Evolutionary conservation across 2,113 vertebrate genomes (phyloP).

Genomic region (Oplegnathus fasciatus): DNA sequence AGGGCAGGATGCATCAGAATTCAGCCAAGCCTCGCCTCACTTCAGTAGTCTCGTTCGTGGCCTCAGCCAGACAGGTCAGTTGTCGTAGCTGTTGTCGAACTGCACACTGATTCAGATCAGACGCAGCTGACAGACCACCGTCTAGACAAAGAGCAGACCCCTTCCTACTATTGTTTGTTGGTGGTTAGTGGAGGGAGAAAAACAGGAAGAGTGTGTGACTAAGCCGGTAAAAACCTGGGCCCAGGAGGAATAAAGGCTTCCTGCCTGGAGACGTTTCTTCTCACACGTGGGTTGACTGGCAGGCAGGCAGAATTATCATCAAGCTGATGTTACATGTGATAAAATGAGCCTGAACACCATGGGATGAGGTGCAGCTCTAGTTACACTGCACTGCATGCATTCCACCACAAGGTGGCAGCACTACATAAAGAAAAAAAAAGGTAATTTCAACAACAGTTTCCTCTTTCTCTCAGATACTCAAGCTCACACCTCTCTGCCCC

Average conservation of each 20-base stretch:
- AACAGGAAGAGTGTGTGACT: constrained; percentile 83
- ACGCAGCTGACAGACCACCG: constrained; percentile 69
- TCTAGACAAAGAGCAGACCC: constrained; percentile 82
- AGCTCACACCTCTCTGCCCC: too few species aligned
- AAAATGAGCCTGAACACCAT: not conserved
- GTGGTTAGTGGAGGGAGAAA: constrained; percentile 75
- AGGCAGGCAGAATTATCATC: constrained; percentile 9
- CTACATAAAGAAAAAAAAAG: not conserved
- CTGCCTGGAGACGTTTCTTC: constrained; percentile 61
- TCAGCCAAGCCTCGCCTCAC: not conserved
- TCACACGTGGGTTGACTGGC: constrained; percentile 37
- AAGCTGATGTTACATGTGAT: constrained; percentile 10
- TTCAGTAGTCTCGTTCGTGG: constrained; percentile 23
- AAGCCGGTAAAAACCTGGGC: constrained; percentile 49
- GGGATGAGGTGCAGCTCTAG: not conserved
- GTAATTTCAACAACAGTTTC: not conserved
- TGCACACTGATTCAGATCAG: constrained; percentile 53
- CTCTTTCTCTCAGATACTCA: not conserved
- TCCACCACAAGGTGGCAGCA: constrained; percentile 67
- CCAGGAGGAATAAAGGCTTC: constrained; percentile 58
- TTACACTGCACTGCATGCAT: constrained; percentile 3
- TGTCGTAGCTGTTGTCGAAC: constrained; percentile 37
- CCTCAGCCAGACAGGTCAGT: constrained; percentile 54
- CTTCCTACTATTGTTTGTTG: constrained; percentile 87
- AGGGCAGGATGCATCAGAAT: constrained; percentile 9